Evolutionary conservation across 2,113 vertebrate genomes (phyloP), one percentile per base, ranked within the genome.

Genomic region (Lycocorax pyrrhopterus): DNA sequence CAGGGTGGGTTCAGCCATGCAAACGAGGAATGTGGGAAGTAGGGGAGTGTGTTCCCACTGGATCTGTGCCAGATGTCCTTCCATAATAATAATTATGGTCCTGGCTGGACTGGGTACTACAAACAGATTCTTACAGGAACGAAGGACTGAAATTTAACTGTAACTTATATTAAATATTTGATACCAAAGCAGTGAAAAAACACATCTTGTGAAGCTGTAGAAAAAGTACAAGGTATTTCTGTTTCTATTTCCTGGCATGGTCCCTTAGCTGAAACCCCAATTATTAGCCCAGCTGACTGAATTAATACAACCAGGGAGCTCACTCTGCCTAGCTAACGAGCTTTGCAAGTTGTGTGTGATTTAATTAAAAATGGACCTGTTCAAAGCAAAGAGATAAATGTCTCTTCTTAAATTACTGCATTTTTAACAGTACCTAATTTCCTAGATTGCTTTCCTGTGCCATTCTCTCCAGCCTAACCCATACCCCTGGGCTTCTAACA

Each of bases 1-100:
- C 47, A 55, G n/a, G 39, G 25, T 15, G 21, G 10, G 25, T 30
- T 78, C 55, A 52, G 41, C 30, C 25, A 0, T 1, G 9, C 4
- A 2, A 1, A 32, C 1, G 2, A 49, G 17, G 13, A 6, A 6
- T 3, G n/a, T 53, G 67, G 43, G 60, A 14, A 55, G 23, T 4
- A 7, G 9, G 25, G 51, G 69, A 47, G 7, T 0, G 15, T 16
- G 13, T 3, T 78, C 63, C 59, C 1, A 0, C 26, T 37, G 22
- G 26, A 17, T 39, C 21, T 37, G 25, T 29, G 64, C n/a, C 25
- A 41, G 14, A 4, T 23, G 4, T 49, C 32, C 44, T 91, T 60
- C 41, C 6, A 2, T 2, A 12, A 12, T 15, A 39, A 30, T 10
- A 29, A 7, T 73, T 2, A 2, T 18, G 10, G 12, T 71, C 51